These are phyloP conservation scores for Halesus radiatus DNA, from an alignment of 1,140 invertebrate species.

Conservation along the genomic window DNA sequence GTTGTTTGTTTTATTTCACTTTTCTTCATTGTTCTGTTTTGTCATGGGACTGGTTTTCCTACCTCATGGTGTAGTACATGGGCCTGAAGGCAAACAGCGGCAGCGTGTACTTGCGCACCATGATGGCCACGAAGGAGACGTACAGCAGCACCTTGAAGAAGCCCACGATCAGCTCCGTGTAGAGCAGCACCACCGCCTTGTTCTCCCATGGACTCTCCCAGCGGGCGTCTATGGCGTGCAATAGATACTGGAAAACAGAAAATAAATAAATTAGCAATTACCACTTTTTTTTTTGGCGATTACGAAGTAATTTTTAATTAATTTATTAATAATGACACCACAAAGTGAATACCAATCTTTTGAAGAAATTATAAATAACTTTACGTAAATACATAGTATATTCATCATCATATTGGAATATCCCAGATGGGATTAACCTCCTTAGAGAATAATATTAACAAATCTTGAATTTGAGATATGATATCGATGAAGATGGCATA, in stretches of 20 bases:
- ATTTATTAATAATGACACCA: too few relatives aligned
- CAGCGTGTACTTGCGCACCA: conserved; percentile 97
- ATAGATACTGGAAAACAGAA: conserved; percentile 78
- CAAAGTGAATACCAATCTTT: too few relatives aligned
- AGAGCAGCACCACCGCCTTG: conserved; percentile 97
- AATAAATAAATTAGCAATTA: too few relatives aligned
- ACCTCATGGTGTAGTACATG: conserved; percentile 98
- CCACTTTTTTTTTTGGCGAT: too few relatives aligned
- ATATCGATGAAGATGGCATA: too few relatives aligned
- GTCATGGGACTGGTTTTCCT: conserved; percentile 53
- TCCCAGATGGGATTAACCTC: too few relatives aligned
- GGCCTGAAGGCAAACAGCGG: conserved; percentile 98
- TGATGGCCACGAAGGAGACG: conserved; percentile 93
- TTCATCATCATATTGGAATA: too few relatives aligned
- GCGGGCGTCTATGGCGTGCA: conserved; percentile 94
- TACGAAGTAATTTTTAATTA: too few relatives aligned
- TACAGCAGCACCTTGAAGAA: conserved; percentile 92
- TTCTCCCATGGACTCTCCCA: conserved; percentile 99
- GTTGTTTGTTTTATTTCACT: neutral
- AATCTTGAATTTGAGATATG: too few relatives aligned
- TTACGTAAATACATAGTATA: too few relatives aligned
- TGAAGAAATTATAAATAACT: too few relatives aligned
- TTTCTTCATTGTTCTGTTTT: neutral
- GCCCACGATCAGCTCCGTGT: conserved; percentile 96
- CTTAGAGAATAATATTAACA: too few relatives aligned